A percentile compares a stretch with the other conserved stretches of the same genome.
These are phyloP conservation scores for Fistularia commersonii DNA, from an alignment of 2,797 vertebrate genomes.

Conservation along the genomic window DNA sequence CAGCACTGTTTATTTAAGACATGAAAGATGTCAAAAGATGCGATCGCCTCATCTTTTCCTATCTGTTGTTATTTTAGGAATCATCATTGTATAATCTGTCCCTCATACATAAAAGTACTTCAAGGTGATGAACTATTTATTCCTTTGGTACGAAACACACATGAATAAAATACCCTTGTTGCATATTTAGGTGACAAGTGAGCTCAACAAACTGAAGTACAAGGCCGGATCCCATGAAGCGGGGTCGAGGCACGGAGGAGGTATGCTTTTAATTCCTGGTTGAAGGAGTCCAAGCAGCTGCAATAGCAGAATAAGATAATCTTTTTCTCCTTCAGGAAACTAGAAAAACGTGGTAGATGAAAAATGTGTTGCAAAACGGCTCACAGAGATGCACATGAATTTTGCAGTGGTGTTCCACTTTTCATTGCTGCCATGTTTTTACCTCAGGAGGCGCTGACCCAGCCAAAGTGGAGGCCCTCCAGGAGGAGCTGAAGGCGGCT, in stretches of 20 bases:
- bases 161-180: slow-evolving; percentile 1
- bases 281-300: slow-evolving; percentile 4
- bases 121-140: neutral
- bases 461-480: slow-evolving; percentile 87
- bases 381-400: slow-evolving; percentile 19
- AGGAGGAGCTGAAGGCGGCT: slow-evolving; percentile 94
- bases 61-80: slow-evolving; percentile 10
- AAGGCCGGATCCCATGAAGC: slow-evolving; percentile 88
- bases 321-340: too few relatives aligned
- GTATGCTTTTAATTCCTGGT: slow-evolving; percentile 32
- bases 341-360: slow-evolving; percentile 9
- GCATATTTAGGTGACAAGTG: slow-evolving; percentile 77
- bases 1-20: neutral
- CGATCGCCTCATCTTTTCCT: slow-evolving; percentile 1
- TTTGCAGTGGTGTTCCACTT: slow-evolving; percentile 37
- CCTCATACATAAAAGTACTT: neutral
- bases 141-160: neutral
- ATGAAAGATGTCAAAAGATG: neutral
- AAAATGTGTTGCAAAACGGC: slow-evolving; percentile 12
- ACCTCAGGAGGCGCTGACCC: slow-evolving; percentile 72
- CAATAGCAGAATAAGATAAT: neutral
- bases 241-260: slow-evolving; percentile 84
- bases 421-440: slow-evolving; percentile 20
- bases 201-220: slow-evolving; percentile 96
- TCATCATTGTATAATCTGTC: slow-evolving; percentile 11